These are phyloP conservation scores for Strongylocentrotus purpuratus DNA, from an alignment of 35 echinoderm and acorn worm species.

Conservation along the genomic window DNA sequence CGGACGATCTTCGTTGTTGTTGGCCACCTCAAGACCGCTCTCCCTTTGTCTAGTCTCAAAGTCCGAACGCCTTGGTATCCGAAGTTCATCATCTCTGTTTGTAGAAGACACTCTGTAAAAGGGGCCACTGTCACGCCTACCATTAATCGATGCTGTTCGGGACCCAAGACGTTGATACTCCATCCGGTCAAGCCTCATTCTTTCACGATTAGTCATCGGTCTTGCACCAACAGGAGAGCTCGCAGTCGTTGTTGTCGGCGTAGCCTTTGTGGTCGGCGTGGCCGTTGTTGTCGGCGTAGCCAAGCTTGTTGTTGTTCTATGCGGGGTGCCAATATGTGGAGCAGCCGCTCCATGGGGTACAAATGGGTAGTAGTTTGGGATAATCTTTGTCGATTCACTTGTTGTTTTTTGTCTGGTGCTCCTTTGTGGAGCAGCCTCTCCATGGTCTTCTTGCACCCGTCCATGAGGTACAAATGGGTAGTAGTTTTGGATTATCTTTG, in stretches of 20 bases:
- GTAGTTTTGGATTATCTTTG: neutral
- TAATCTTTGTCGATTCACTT: too few species aligned
- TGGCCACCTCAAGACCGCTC: neutral
- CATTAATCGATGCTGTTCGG: neutral
- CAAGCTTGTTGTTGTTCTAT: neutral
- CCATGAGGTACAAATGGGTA: neutral
- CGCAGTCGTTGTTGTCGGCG: neutral
- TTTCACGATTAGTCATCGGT: neutral
- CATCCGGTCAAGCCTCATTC: slow-evolving; percentile 13
- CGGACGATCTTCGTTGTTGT: neutral
- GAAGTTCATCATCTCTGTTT: neutral
- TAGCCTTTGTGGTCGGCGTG: neutral
- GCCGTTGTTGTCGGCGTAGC: neutral
- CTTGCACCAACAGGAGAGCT: neutral
- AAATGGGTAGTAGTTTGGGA: too few species aligned
- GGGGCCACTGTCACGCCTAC: neutral
- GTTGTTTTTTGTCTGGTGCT: neutral
- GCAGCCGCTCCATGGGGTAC: too few species aligned
- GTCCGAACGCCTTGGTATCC: neutral
- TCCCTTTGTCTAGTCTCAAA: neutral
- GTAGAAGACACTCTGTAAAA: neutral
- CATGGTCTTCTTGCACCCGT: neutral
- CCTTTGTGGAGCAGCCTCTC: neutral
- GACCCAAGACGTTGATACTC: neutral
- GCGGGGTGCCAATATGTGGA: too few species aligned